Evolutionary conservation across 1,140 invertebrate genomes (phyloP).

Genomic region (Planococcus citri): DNA sequence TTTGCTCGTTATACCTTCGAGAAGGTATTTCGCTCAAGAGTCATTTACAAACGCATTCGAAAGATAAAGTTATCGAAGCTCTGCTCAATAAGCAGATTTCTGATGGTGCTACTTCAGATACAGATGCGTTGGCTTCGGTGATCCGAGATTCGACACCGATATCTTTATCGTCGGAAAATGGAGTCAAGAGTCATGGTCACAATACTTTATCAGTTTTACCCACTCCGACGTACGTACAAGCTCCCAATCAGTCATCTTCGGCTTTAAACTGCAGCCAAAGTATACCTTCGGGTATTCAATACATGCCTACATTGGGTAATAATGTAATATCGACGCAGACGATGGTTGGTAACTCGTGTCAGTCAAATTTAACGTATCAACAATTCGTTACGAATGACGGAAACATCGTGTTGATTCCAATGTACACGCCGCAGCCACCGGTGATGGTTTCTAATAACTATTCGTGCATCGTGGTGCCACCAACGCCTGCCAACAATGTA

Average conservation of each 20-base stretch:
- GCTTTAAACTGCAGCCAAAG: not conserved
- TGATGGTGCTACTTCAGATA: not conserved
- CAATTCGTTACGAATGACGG: constrained; percentile 18
- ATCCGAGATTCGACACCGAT: constrained; percentile 4
- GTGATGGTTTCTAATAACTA: not conserved
- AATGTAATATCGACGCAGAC: not conserved
- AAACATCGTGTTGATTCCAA: not conserved
- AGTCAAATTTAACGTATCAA: constrained; percentile 2
- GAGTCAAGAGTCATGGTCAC: not conserved
- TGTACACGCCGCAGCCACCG: not conserved
- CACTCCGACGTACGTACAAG: not conserved
- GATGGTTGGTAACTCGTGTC: not conserved
- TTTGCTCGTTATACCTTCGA: constrained; percentile 65
- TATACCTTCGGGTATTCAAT: not conserved
- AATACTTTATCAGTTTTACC: not conserved
- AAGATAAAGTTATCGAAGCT: constrained; percentile 74
- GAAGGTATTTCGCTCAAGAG: constrained; percentile 64
- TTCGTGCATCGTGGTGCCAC: constrained; percentile 3
- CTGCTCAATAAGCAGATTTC: constrained; percentile 36
- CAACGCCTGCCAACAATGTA: not conserved
- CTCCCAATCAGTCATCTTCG: constrained; percentile 12
- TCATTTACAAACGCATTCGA: constrained; percentile 70
- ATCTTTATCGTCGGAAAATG: not conserved
- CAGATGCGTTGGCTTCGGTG: not conserved
- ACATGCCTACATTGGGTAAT: not conserved